These are phyloP conservation scores for Pollicipes pollicipes DNA, from an alignment of 1,140 invertebrate genomes.

Conservation along the genomic window DNA sequence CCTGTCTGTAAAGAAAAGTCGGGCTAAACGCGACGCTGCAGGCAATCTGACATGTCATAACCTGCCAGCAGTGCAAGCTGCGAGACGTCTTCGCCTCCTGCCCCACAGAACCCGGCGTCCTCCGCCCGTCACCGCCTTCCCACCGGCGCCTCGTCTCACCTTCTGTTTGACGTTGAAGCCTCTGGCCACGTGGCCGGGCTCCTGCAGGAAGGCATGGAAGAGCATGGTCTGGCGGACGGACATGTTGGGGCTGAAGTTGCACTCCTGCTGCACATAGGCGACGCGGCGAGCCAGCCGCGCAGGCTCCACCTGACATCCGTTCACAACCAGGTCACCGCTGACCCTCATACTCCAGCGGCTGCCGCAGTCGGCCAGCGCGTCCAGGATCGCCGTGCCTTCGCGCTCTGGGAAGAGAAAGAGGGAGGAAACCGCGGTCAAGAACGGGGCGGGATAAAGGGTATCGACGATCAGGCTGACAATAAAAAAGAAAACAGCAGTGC, in stretches of 20 bases:
- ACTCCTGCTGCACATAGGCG: slow-evolving; percentile 43
- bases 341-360: slow-evolving; percentile 28
- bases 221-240: slow-evolving; percentile 61
- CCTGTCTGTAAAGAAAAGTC: no score
- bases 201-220: slow-evolving; percentile 54
- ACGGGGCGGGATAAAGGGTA: neutral
- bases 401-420: slow-evolving; percentile 28
- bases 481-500: neutral
- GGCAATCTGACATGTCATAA: no score
- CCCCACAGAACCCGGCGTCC: no score
- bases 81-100: no score
- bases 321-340: slow-evolving; percentile 64
- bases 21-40: no score
- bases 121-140: no score
- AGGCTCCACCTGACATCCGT: slow-evolving; percentile 57
- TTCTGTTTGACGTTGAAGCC: slow-evolving; percentile 23
- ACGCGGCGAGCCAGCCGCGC: slow-evolving; percentile 42
- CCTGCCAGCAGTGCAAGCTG: no score
- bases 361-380: slow-evolving; percentile 51
- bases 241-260: slow-evolving; percentile 44
- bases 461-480: neutral
- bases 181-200: slow-evolving; percentile 25
- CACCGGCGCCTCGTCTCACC: neutral
- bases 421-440: slow-evolving; percentile 30
- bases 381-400: slow-evolving; percentile 63